Evolutionary conservation across 2,888 invertebrate genomes (phyloP), one percentile per base, ranked within the genome.

Genomic region (Chrysotoxum bicinctum): DNA sequence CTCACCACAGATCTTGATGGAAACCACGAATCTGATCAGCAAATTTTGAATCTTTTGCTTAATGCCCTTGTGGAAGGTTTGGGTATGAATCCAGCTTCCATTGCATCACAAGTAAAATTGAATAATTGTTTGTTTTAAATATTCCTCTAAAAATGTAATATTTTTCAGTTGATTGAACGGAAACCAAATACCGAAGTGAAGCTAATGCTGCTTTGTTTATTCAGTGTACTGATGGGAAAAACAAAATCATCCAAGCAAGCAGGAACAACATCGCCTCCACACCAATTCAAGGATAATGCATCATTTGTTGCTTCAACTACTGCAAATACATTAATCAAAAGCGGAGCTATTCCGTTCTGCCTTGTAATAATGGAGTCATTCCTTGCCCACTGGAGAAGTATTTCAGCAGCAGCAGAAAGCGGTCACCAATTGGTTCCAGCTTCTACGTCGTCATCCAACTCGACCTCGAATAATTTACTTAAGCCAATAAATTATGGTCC

Each of bases 1-100:
- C 92, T 98, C 69, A 97, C 97, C 0, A 95, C 96, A 9, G 98
- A 98, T 91, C 93, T 98, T 30, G 98, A 98, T 91, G 96, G 96
- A 0, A 95, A 95, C 88, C 96, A 96, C 37, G 97, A 97, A 89
- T 93, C 94, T 52, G 97, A 98, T 91, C 94, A 95, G 88, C 93
- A 94, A 0, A 96, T 96, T 35, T 93, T 98, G 19, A 96, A 97
- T 88, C 94, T 94, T 0, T 92, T 98, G 5, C 93, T 98, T 0
- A 93, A 94, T 16, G 94, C 96, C 0, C 92, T 98, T 2, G 94
- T 97, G 0, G 93, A 94, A 1, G 96, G 96, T 89, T 92, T 97
- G 48, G 94, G 95, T 89, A 95, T 96, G 90, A 94, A 93, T 62
- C 93, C 93, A 77, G 93, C 94, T 9, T 88, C 91, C 87, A 54